Percentiles rank a stretch among this genome's conserved stretches.
These are phyloP conservation scores for Microcebus tavaratra DNA, from an alignment of 2,113 vertebrate species.

Conservation along the genomic window DNA sequence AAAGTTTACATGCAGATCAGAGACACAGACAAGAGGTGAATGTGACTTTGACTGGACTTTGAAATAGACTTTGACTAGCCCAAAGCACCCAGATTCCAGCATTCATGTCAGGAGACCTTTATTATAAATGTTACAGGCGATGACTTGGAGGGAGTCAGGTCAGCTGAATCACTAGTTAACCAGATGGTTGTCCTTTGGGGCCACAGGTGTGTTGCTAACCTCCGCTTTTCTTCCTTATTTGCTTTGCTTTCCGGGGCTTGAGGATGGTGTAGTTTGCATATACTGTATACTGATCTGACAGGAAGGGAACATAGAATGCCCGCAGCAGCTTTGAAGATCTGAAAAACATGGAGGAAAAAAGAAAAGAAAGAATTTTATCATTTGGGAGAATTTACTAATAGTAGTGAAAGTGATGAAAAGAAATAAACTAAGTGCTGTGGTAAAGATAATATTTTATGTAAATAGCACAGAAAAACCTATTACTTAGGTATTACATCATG, in stretches of 20 bases:
- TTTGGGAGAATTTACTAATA: constrained; percentile 14
- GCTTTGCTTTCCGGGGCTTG: constrained; percentile 86
- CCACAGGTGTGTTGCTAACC: constrained; percentile 68
- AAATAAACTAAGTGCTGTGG: background rate
- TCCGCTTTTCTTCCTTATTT: constrained; percentile 82
- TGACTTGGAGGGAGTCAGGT: background rate
- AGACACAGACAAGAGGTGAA: constrained; percentile 41
- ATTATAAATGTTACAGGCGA: constrained; percentile 42
- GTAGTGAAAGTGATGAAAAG: background rate
- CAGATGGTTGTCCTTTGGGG: background rate
- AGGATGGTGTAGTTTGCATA: constrained; percentile 91
- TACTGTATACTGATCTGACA: constrained; percentile 87
- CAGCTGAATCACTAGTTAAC: constrained; percentile 39
- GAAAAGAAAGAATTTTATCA: background rate
- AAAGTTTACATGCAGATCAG: constrained; percentile 64
- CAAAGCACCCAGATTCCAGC: constrained; percentile 53
- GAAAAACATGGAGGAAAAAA: constrained; percentile 39
- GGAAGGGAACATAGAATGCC: constrained; percentile 90
- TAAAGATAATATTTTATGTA: background rate
- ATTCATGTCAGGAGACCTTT: constrained; percentile 56
- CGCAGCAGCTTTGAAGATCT: constrained; percentile 90
- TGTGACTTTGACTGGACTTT: background rate
- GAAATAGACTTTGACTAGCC: constrained; percentile 38
- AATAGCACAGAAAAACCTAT: background rate
- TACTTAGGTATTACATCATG: background rate